These are phyloP conservation scores for Manis crassicaudata DNA, from an alignment of 2,797 vertebrate species.

Conservation along the genomic window DNA sequence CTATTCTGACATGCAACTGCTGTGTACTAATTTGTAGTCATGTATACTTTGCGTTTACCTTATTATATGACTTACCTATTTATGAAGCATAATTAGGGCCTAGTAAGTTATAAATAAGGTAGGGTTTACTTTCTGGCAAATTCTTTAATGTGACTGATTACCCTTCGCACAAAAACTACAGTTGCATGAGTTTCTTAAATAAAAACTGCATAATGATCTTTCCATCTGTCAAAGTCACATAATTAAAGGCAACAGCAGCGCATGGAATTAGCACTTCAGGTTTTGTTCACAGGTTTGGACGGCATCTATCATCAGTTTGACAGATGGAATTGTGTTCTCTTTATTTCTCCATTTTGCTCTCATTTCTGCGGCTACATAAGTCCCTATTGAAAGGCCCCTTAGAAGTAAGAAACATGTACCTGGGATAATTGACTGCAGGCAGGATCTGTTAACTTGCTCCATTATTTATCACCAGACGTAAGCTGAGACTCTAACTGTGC, in stretches of 20 bases:
- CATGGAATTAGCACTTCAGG: constrained; percentile 85
- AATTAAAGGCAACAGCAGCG: constrained; percentile 84
- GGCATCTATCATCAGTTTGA: constrained; percentile 83
- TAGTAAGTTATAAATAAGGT: constrained; percentile 82
- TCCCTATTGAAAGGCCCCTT: neutral
- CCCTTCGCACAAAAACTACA: constrained; percentile 78
- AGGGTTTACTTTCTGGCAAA: constrained; percentile 83
- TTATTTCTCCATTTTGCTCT: constrained; percentile 77
- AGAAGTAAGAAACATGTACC: neutral
- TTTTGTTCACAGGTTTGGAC: constrained; percentile 83
- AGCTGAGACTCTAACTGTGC: constrained; percentile 32
- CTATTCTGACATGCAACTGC: constrained; percentile 30
- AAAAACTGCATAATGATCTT: constrained; percentile 83
- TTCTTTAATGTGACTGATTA: constrained; percentile 82
- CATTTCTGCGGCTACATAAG: constrained; percentile 27
- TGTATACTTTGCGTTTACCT: constrained; percentile 75
- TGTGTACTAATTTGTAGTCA: constrained; percentile 54
- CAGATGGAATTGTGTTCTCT: constrained; percentile 83
- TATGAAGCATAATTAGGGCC: constrained; percentile 81
- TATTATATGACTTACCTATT: constrained; percentile 78
- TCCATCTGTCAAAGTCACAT: constrained; percentile 85
- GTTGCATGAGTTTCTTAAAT: constrained; percentile 80
- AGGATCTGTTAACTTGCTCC: constrained; percentile 51
- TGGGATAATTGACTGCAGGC: constrained; percentile 40
- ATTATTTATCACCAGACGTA: constrained; percentile 65